Base-by-base conservation (phyloP, 2,888 invertebrate genomes). In the Atrina japonica region DNA sequence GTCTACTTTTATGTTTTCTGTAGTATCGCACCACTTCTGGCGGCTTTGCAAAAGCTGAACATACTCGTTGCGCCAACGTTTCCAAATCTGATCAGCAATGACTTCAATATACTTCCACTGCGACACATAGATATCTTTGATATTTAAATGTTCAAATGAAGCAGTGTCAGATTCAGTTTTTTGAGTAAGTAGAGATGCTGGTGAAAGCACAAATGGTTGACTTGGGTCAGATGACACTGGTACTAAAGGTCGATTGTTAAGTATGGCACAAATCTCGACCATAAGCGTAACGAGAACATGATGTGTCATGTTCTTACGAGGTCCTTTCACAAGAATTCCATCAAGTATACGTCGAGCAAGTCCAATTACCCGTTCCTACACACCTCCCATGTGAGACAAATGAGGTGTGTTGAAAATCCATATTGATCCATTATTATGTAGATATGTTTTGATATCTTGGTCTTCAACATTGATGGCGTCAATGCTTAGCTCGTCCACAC, bases 391-490 rank as follows among this genome's bases (percentile, higher is more conserved):
- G 27, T 70, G 70, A 14, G 70, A 74, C 2, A 58, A 40, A 52
- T 74, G 70, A 6, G 70, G 70, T 16, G 73, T 41, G 41, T 73
- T 75, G 25, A 73, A 73, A 1, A 64, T 56, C 73, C 70, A 76
- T 3, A 35, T 58, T 21, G 47, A 50, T 3, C 50, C 63, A 29
- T 49, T 30, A 5, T 64, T 40, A 16, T 25, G 9, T 29, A 65
- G 29, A 29, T 65, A 66, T 1, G 30, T 45, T 23, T 29, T 45
- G 0, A 63, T 23, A 7, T 0, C 14, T 35, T 55, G 35, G 61
- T 47, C 58, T 27, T 66, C 59, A 21, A 70, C 25, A 50, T 49
- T 29, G 14, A 45, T 14, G 11, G 59, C 59, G 7, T 49, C 25
- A 2, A 58, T 35, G 2, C 23, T 23, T 14, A 72, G 29, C 6